Evolutionary conservation across 1,140 invertebrate species (phyloP).

Genomic region (Drosophila eugracilis): DNA sequence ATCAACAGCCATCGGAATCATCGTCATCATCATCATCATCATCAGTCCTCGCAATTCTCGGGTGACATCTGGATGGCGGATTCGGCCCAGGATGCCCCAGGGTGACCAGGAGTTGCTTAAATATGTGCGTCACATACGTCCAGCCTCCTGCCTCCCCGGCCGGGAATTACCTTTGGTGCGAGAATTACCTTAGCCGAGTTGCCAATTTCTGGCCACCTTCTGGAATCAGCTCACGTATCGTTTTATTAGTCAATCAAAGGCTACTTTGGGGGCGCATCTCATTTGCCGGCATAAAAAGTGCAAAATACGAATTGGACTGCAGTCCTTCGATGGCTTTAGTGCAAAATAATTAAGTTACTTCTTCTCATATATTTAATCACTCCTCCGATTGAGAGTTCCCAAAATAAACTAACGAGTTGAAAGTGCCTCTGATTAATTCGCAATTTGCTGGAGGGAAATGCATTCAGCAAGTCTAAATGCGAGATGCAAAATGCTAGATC

Average conservation of each 20-base stretch:
- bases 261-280: slow-evolving; percentile 68
- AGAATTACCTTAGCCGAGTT: slow-evolving; percentile 66
- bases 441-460: slow-evolving; percentile 23
- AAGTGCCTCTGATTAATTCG: slow-evolving; percentile 40
- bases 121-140: slow-evolving; percentile 78
- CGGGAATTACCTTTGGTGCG: slow-evolving; percentile 69
- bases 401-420: slow-evolving; percentile 29
- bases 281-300: slow-evolving; percentile 22
- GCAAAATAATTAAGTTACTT: slow-evolving; percentile 14
- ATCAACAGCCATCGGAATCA: slow-evolving; percentile 68
- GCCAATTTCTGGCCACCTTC: slow-evolving; percentile 53
- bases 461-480: slow-evolving; percentile 18
- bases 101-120: slow-evolving; percentile 60
- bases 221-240: slow-evolving; percentile 69
- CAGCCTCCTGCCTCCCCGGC: background rate
- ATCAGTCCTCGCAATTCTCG: slow-evolving; percentile 46
- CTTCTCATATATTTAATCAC: background rate
- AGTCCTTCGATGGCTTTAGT: background rate
- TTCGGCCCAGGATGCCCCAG: slow-evolving; percentile 24
- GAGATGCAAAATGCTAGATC: slow-evolving; percentile 39
- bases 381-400: background rate
- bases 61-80: slow-evolving; percentile 64
- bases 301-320: slow-evolving; percentile 21
- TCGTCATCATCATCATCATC: slow-evolving; percentile 34
- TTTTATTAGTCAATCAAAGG: slow-evolving; percentile 83